Conservation (phyloP, 2,797 vertebrate species). For the Urophycis tenuis region DNA sequence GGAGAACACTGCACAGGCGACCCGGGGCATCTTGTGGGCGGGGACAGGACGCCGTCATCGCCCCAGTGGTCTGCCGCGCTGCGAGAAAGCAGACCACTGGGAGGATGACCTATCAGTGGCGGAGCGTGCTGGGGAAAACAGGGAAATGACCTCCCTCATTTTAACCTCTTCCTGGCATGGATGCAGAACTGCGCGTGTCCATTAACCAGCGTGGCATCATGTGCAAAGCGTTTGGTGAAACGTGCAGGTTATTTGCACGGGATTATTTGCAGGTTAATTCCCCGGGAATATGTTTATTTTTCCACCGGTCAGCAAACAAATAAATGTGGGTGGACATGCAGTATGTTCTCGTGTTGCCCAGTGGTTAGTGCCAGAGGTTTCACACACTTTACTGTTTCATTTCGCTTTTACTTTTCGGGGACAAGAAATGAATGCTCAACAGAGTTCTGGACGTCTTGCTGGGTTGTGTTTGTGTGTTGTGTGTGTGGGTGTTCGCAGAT, state of each 20-base stretch:
- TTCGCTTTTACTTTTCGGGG: too few relatives aligned
- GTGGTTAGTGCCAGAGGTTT: too few relatives aligned
- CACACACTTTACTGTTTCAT: too few relatives aligned
- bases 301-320: too few relatives aligned
- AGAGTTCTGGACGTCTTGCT: background rate
- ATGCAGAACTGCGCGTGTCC: too few relatives aligned
- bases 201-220: background rate
- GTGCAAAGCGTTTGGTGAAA: background rate
- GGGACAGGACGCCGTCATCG: constrained; percentile 43
- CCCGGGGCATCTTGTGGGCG: constrained; percentile 56
- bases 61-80: constrained; percentile 42
- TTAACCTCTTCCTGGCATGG: constrained; percentile 58
- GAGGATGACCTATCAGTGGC: constrained; percentile 64
- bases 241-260: background rate
- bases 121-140: constrained; percentile 41
- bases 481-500: background rate
- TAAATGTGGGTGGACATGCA: too few relatives aligned
- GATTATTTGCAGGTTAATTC: too few relatives aligned
- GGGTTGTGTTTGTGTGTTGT: background rate
- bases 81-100: constrained; percentile 62
- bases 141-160: constrained; percentile 44
- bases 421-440: background rate
- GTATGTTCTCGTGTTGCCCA: too few relatives aligned
- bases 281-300: too few relatives aligned
- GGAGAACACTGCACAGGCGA: background rate